A percentile compares a stretch with the other conserved stretches of the same genome.
phyloP scores from a whole-genome alignment of 1,140 invertebrate genomes.

The Penaeus vannamei region DNA sequence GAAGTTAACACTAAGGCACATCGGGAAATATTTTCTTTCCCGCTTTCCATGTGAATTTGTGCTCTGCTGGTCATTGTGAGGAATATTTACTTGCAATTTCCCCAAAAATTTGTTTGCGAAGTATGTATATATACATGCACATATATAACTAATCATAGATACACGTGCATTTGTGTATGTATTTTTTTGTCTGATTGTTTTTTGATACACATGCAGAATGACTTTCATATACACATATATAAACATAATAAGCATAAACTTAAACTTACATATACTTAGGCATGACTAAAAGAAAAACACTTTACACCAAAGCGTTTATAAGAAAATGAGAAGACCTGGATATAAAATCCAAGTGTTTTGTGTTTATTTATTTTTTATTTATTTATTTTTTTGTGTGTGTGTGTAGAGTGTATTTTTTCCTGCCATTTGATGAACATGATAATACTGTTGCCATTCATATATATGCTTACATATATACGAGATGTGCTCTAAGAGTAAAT shows the following conservation, averaged over 20 bases:
- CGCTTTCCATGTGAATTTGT: background rate
- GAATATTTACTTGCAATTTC: no score
- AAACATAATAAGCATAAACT: background rate
- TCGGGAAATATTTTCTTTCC: constrained; percentile 18
- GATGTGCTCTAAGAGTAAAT: no score
- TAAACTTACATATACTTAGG: background rate
- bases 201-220: background rate
- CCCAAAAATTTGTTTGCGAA: background rate
- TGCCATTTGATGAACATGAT: no score
- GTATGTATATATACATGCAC: background rate
- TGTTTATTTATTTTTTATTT: no score
- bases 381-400: no score
- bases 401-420: no score
- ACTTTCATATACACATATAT: background rate
- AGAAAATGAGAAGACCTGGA: no score
- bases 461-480: constrained; percentile 1
- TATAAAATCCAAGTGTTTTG: no score
- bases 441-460: background rate
- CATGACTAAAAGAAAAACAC: no score
- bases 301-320: no score
- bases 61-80: background rate
- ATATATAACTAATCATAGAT: background rate
- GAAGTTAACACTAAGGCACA: constrained; percentile 46
- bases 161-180: background rate
- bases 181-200: background rate